Conservation (phyloP, 2,888 invertebrate genomes). For the Sarcophaga variegata region DNA sequence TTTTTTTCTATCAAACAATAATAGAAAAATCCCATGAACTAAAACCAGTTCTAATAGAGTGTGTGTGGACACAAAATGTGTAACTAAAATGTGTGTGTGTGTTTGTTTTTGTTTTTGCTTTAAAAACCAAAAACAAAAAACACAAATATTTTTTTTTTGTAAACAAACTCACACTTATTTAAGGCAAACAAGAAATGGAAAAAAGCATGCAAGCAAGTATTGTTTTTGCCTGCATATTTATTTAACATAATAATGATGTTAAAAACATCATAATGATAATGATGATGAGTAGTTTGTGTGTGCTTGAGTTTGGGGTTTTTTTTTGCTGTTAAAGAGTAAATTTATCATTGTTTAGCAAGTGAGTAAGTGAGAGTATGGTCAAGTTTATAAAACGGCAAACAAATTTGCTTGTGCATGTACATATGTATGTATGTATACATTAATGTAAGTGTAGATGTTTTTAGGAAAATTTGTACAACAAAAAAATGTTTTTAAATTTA, state of each 20-base stretch:
- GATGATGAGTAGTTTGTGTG: slow-evolving; percentile 21
- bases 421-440: not conserved
- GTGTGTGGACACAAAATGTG: not conserved
- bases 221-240: slow-evolving; percentile 11
- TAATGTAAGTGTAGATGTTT: not conserved
- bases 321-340: slow-evolving; percentile 43
- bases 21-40: slow-evolving; percentile 42
- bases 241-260: slow-evolving; percentile 24
- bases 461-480: not conserved
- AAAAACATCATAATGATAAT: slow-evolving; percentile 27
- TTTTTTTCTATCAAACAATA: slow-evolving; percentile 3
- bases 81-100: not conserved
- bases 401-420: not conserved
- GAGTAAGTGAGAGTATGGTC: slow-evolving; percentile 35
- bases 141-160: not conserved
- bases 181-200: not conserved
- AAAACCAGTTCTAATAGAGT: not conserved
- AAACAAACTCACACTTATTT: not conserved
- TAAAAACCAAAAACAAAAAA: slow-evolving; percentile 55
- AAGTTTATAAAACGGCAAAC: slow-evolving; percentile 33
- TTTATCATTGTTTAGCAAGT: slow-evolving; percentile 45
- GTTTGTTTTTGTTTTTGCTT: slow-evolving; percentile 22
- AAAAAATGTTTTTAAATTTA: slow-evolving; percentile 14
- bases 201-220: slow-evolving; percentile 2
- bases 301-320: not conserved